These are phyloP conservation scores for Australoheros facetus DNA, from an alignment of 2,797 vertebrate genomes.

Conservation along the genomic window DNA sequence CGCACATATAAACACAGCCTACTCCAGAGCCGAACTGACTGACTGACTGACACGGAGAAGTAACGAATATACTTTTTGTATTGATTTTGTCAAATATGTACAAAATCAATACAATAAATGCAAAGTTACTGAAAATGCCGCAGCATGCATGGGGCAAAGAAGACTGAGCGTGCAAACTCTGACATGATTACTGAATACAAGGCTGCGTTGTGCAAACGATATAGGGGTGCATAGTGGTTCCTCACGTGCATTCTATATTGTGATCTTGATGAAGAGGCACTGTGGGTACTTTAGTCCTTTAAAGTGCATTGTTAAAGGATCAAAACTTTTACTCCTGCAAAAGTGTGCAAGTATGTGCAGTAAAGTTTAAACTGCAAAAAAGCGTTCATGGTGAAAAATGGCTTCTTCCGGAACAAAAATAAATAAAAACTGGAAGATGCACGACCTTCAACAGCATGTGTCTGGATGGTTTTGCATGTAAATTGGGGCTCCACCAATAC, in stretches of 20 bases:
- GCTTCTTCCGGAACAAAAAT: not conserved
- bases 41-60: not conserved
- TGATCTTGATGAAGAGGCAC: not conserved
- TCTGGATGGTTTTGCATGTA: not conserved
- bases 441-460: not conserved
- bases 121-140: not conserved
- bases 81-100: not conserved
- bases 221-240: not conserved
- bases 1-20: constrained; percentile 32
- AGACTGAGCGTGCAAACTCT: not conserved
- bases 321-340: not conserved
- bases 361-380: not conserved
- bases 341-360: not conserved
- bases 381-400: not conserved
- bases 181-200: not conserved
- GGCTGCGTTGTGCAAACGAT: not conserved
- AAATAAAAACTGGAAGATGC: not conserved
- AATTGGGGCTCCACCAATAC: not conserved
- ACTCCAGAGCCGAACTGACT: not conserved
- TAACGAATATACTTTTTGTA: no score
- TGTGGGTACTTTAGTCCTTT: not conserved
- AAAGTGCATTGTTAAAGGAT: not conserved
- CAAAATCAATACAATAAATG: not conserved
- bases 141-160: not conserved
- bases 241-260: not conserved